Base-by-base conservation (phyloP, 2,888 invertebrate species). In the Cantharis flavilabris region DNA sequence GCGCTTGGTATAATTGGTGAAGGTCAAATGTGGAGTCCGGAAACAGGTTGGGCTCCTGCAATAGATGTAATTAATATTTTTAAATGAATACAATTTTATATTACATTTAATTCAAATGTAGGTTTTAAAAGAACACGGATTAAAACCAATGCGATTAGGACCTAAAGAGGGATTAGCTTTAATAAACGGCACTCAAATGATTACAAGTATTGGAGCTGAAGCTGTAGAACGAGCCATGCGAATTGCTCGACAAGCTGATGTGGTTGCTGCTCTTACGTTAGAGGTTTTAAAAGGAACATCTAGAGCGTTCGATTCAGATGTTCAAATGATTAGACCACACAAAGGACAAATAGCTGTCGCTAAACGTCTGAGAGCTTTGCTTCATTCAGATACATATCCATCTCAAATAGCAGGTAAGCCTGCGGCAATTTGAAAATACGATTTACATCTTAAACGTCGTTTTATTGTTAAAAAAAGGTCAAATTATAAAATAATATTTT, bases 161-260 rank as follows among this genome's bases (percentile, higher is more conserved):
- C 89, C 92, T 2, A 93, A 93, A 86, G 93, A 93, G 88, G 93
- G 92, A 2, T 83, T 93, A 20, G 91, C 92, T 1, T 85, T 93
- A 78, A 92, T 93, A 82, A 93, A 93, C 85, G 93, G 93, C 62
- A 93, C 93, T 11, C 93, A 93, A 83, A 87, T 93, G 79, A 93
- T 93, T 69, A 91, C 92, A 10, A 90, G 92, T 10, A 86, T 93
- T 20, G 93, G 93, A 62, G 91, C 92, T 11, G 92, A 92, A 87
- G 93, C 92, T 5, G 89, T 92, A 1, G 91, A 92, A 84, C 85
- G 92, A 80, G 90, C 92, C 0, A 88, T 89, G 65, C 89, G 88
- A 75, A 90, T 93, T 72, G 91, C 91, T 1, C 86, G 90, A 76
- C 93, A 93, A 84, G 92, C 92, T 1, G 93, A 93, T 84, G 90